Evolutionary conservation across 1,140 invertebrate genomes (phyloP).

Genomic region (Scaptodrosophila lebanonensis): DNA sequence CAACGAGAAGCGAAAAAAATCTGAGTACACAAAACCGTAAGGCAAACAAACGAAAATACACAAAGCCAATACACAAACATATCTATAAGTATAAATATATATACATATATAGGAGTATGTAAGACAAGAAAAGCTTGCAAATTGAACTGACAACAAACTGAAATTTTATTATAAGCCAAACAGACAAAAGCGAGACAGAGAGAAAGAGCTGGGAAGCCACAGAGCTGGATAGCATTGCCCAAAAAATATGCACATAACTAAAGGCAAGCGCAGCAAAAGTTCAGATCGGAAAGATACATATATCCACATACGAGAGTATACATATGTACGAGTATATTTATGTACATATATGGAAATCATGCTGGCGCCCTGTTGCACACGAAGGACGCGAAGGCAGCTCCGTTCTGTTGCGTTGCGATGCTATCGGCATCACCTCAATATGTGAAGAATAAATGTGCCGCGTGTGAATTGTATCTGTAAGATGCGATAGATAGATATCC

Average conservation of each 20-base stretch:
- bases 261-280: slow-evolving; percentile 13
- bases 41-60: slow-evolving; percentile 46
- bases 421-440: too few relatives aligned
- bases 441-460: too few relatives aligned
- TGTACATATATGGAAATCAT: slow-evolving; percentile 36
- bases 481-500: slow-evolving; percentile 13
- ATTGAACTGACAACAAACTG: slow-evolving; percentile 69
- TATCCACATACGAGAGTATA: slow-evolving; percentile 15
- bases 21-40: slow-evolving; percentile 46
- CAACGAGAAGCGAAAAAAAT: slow-evolving; percentile 42
- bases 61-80: slow-evolving; percentile 18
- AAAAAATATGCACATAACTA: slow-evolving; percentile 69
- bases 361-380: slow-evolving; percentile 11
- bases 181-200: too few relatives aligned
- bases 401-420: too few relatives aligned
- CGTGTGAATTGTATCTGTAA: slow-evolving; percentile 26
- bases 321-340: slow-evolving; percentile 29
- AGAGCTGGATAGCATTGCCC: slow-evolving; percentile 8
- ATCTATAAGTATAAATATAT: slow-evolving; percentile 1
- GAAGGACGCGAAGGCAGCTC: too few relatives aligned
- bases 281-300: slow-evolving; percentile 36
- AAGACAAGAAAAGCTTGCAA: slow-evolving; percentile 71
- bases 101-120: slow-evolving; percentile 17
- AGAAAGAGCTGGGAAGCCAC: too few relatives aligned
- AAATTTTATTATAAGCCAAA: slow-evolving; percentile 72